Conservation (phyloP, 2,113 vertebrate species). For the Neodontobutis hainanensis region DNA sequence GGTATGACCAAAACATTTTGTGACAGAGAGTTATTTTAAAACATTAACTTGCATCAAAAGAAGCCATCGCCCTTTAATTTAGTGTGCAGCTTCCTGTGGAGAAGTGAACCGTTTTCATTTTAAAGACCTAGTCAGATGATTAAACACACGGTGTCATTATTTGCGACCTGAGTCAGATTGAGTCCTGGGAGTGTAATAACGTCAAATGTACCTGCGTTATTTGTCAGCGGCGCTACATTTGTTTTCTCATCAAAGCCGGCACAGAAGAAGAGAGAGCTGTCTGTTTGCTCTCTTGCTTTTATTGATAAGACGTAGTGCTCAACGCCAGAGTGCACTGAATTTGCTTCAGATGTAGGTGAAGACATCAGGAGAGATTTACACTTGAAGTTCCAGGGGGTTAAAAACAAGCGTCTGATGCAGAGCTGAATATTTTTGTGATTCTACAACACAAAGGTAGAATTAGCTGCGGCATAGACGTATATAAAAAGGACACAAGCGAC, state of each 20-base stretch:
- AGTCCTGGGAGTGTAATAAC: constrained; percentile 21
- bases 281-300: constrained; percentile 56
- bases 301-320: constrained; percentile 65
- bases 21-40: background rate
- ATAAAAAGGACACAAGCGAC: constrained; percentile 57
- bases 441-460: constrained; percentile 49
- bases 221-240: constrained; percentile 41
- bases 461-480: constrained; percentile 63
- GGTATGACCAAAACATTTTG: background rate
- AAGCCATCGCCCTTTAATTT: constrained; percentile 41
- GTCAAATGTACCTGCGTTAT: constrained; percentile 47
- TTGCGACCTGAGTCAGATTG: constrained; percentile 9
- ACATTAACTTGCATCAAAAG: constrained; percentile 46
- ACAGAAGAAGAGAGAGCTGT: constrained; percentile 26
- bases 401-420: constrained; percentile 45
- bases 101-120: constrained; percentile 40
- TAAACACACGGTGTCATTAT: constrained; percentile 49
- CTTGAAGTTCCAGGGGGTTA: constrained; percentile 59
- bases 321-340: constrained; percentile 31
- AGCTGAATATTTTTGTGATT: constrained; percentile 48
- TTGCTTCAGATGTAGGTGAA: constrained; percentile 67
- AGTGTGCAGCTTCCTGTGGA: constrained; percentile 19
- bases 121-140: constrained; percentile 50
- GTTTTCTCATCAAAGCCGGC: constrained; percentile 62
- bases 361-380: constrained; percentile 71